phyloP scores from a whole-genome alignment of 2,113 vertebrate species.

The Blennius ocellaris region DNA sequence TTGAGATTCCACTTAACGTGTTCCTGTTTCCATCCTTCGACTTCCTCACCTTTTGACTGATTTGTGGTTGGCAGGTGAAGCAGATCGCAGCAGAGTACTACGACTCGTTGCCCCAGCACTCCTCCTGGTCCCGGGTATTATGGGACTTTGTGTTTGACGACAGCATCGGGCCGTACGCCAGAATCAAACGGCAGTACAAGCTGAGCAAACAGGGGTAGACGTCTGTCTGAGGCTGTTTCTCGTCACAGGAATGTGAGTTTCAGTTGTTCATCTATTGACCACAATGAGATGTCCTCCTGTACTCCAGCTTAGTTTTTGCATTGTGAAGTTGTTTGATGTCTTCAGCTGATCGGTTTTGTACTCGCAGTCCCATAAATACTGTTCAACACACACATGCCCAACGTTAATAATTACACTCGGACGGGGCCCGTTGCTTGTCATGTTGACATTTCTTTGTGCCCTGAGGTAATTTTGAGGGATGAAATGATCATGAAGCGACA shows the following conservation, averaged over 20 bases:
- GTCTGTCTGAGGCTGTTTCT: background rate
- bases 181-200: constrained; percentile 92
- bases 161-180: constrained; percentile 90
- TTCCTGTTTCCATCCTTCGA: no score
- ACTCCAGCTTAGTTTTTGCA: background rate
- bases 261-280: background rate
- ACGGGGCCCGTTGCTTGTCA: no score
- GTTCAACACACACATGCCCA: no score
- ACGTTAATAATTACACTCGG: no score
- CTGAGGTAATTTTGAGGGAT: no score
- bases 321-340: background rate
- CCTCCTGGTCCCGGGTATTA: constrained; percentile 92
- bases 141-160: constrained; percentile 97
- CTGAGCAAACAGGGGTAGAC: constrained; percentile 77
- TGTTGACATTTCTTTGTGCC: no score
- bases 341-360: background rate
- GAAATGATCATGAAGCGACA: no score
- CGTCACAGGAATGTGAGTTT: constrained; percentile 17
- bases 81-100: constrained; percentile 97
- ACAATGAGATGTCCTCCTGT: background rate
- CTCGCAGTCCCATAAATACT: background rate
- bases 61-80: constrained; percentile 86
- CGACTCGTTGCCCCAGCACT: constrained; percentile 91
- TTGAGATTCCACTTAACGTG: no score
- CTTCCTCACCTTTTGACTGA: background rate